Evolutionary conservation across 2,888 invertebrate genomes (phyloP), one percentile per base, ranked within the genome.

Genomic region (Hypena proboscidalis): DNA sequence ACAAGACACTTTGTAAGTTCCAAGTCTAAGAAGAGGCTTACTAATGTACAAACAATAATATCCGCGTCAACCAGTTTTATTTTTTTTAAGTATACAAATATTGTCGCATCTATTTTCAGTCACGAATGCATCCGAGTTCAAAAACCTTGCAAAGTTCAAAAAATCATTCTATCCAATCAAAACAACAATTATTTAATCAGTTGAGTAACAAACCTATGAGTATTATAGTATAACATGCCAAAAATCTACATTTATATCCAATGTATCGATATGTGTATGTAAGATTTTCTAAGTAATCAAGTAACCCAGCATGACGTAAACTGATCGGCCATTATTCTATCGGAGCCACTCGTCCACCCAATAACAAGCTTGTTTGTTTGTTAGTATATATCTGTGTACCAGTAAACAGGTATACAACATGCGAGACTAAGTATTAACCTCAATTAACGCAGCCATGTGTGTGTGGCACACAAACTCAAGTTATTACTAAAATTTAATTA

Each of bases 371-470:
- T 56, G 44, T 60, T 58, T 44, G 33, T 64, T 67, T 60, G 55
- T 66, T 52, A 47, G 52, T 29, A 20, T 32, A 29, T 53, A 32
- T 47, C 45, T 51, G 52, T 54, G 49, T 41, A 20, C 17, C 15
- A 49, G 55, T 43, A 56, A 55, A 57, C 51, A 54, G 40, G 55
- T 47, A 59, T 48, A 58, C 52, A 65, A 51, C 54, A 45, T 14
- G 36, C 42, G 37, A 48, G 50, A 39, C 51, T 37, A 48, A 60
- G 52, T 61, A 60, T 70, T 74, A 77, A 74, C 77, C 74, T 70
- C 75, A 75, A 73, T 77, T 64, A 67, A 39, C 32, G 29, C 23
- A 19, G 13, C 39, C 13, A 30, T 64, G 66, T 66, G 65, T 60
- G 65, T 26, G 67, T 58, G 32, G 15, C 48, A 45, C 38, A 53